Conservation (phyloP, 2,113 vertebrate species). For the Castor canadensis region DNA sequence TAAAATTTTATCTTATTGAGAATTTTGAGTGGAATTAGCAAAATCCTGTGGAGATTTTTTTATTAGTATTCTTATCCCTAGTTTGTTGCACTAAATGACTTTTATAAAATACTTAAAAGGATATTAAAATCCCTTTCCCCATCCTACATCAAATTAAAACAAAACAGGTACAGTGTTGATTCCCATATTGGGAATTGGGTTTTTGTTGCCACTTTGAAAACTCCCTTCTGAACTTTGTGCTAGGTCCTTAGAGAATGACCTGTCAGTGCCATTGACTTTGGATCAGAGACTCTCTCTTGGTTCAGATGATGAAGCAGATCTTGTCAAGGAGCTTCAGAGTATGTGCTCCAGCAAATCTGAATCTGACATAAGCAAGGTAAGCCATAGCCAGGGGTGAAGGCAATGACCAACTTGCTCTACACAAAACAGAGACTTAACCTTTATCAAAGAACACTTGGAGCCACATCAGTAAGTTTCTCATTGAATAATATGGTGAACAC, state of each 20-base stretch:
- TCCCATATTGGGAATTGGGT: not conserved
- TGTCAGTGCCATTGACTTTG: slow-evolving; percentile 76
- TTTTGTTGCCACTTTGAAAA: not conserved
- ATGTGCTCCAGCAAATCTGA: slow-evolving; percentile 97
- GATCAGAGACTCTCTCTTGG: slow-evolving; percentile 87
- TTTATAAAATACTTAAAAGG: not conserved
- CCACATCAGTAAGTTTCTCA: not conserved
- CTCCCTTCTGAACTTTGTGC: not conserved
- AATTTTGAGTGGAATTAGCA: not conserved
- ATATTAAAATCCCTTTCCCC: not conserved
- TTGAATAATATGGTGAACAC: not conserved
- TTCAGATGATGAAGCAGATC: slow-evolving; percentile 93
- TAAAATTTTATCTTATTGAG: not conserved
- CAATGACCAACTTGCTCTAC: fast-evolving
- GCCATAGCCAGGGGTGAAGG: fast-evolving
- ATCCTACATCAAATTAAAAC: not conserved
- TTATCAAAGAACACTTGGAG: not conserved
- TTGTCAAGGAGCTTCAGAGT: slow-evolving; percentile 93
- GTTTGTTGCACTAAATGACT: not conserved
- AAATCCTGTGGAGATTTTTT: not conserved
- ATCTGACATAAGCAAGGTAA: slow-evolving; percentile 97
- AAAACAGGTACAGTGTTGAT: not conserved
- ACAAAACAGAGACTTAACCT: not conserved
- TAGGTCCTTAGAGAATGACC: slow-evolving; percentile 81
- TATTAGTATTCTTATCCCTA: not conserved